These are phyloP conservation scores for Lacanobia oleracea DNA, from an alignment of 2,888 invertebrate species.

Conservation along the genomic window DNA sequence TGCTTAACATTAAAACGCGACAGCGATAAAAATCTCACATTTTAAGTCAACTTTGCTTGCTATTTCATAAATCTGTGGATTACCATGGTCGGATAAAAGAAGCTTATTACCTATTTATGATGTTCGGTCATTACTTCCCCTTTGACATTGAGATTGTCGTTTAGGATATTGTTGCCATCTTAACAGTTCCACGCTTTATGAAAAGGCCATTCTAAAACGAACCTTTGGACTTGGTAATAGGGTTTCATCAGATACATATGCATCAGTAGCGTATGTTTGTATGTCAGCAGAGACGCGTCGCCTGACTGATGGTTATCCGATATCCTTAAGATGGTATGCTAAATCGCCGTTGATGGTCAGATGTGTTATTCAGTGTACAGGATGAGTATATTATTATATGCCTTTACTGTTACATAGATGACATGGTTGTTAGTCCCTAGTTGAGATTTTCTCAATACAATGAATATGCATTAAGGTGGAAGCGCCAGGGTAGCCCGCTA, in stretches of 20 bases:
- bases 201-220: constrained; percentile 24
- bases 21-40: constrained; percentile 65
- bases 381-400: constrained; percentile 57
- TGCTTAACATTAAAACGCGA: constrained; percentile 52
- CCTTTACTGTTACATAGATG: constrained; percentile 48
- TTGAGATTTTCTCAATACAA: constrained; percentile 32
- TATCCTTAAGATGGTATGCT: constrained; percentile 69
- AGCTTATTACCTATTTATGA: constrained; percentile 71
- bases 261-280: constrained; percentile 23
- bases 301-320: constrained; percentile 74
- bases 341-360: constrained; percentile 66
- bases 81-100: constrained; percentile 62
- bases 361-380: constrained; percentile 69
- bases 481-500: no score
- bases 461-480: constrained; percentile 20
- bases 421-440: constrained; percentile 47
- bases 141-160: constrained; percentile 74
- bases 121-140: constrained; percentile 73
- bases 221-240: constrained; percentile 52
- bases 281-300: constrained; percentile 61
- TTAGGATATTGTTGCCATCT: constrained; percentile 66
- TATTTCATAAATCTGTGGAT: constrained; percentile 74
- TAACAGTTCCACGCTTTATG: constrained; percentile 28
- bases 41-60: constrained; percentile 73
- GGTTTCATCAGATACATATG: constrained; percentile 28